Base-by-base conservation (phyloP, 2,888 invertebrate genomes). In the Acronicta psi region DNA sequence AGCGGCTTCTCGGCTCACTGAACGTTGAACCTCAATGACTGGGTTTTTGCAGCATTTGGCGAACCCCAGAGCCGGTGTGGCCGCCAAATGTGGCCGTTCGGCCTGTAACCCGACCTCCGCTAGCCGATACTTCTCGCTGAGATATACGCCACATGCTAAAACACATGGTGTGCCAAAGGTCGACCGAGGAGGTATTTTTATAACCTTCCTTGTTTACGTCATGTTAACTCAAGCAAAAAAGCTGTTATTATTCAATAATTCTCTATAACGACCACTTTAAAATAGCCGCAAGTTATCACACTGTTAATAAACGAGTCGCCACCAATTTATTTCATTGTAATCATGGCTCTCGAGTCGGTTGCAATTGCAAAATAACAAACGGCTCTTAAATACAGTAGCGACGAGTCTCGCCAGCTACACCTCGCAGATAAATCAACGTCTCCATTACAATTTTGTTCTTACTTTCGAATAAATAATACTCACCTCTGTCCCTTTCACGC, bases 141-240 rank as follows among this genome's bases (percentile, higher is more conserved):
- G 93, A 93, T 93, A 93, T 87, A 74, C 79, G 80, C 84, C 91
- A 90, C 81, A 89, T 90, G 91, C 76, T 75, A 55, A 73, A 75
- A 80, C 90, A 90, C 81, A 89, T 91, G 91, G 84, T 76, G 79
- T 80, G 85, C 82, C 80, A 90, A 92, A 92, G 92, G 90, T 91
- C 91, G 87, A 82, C 86, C 74, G 84, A 84, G 88, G 88, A 86
- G 91, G 87, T 82, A 86, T 84, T 91, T 93, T 92, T 91, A 81
- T 80, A 47, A 43, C 68, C 78, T 82, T 84, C 84, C 84, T 85
- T 84, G 81, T 88, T 87, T 84, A 81, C 75, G 77, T 81, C 78
- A 71, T 70, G 79, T 75, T 75, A 62, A 75, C 49, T 73, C 71
- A 63, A 40, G 69, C 57, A 66, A 69, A 71, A 69, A 65, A 50